A percentile compares a stretch with the other conserved stretches of the same genome.
Conservation (phyloP, 2,797 vertebrate species). For the Percopsis omiscomaycus region DNA sequence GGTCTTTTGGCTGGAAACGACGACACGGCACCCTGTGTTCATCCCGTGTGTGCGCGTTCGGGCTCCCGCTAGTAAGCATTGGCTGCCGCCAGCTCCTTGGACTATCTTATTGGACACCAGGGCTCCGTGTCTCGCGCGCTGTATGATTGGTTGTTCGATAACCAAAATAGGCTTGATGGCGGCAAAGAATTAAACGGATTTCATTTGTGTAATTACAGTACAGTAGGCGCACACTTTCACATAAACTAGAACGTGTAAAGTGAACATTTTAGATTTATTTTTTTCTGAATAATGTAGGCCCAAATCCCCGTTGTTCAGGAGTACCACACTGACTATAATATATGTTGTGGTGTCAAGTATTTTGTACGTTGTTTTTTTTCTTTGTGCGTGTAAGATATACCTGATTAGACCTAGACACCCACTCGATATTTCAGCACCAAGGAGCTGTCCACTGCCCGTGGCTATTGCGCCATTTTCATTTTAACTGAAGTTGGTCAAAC, state of each 20-base stretch:
- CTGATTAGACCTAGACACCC: too few species aligned
- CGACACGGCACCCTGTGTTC: conserved; percentile 46
- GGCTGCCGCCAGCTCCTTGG: conserved; percentile 56
- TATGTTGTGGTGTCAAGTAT: too few species aligned
- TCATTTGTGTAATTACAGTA: background rate
- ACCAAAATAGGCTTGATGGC: conserved; percentile 32
- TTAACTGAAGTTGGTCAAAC: too few species aligned
- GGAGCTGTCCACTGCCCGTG: conserved; percentile 1
- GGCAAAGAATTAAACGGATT: conserved; percentile 49
- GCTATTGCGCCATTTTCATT: too few species aligned
- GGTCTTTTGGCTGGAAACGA: conserved; percentile 34
- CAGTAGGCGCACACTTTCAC: background rate
- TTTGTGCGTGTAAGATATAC: too few species aligned
- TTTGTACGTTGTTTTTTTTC: too few species aligned
- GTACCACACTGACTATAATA: too few species aligned
- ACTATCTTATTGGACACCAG: conserved; percentile 58
- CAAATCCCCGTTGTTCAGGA: too few species aligned
- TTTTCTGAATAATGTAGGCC: too few species aligned
- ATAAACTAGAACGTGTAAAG: background rate
- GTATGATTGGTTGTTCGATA: conserved; percentile 41
- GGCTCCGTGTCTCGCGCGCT: conserved; percentile 11
- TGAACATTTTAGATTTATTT: too few species aligned
- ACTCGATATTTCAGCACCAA: conserved; percentile 1
- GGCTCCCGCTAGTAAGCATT: conserved; percentile 58
- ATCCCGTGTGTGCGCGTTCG: conserved; percentile 29